Percentiles rank a stretch among this genome's conserved stretches.
Conservation (phyloP, 2,797 vertebrate species). For the Galago senegalensis region DNA sequence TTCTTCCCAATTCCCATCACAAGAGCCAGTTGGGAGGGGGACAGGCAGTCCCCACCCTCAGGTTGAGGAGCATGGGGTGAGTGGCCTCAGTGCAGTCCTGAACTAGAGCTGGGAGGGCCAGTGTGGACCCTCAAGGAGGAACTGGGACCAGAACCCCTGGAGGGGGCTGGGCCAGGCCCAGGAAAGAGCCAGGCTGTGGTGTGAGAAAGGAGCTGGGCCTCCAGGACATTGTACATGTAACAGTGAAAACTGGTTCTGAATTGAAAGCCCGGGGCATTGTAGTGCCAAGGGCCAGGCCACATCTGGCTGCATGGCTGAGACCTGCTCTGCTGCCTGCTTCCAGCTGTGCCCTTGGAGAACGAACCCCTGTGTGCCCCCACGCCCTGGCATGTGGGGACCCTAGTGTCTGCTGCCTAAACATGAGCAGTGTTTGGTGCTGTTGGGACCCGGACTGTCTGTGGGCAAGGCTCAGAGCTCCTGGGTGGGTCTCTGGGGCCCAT, state of each 20-base stretch:
- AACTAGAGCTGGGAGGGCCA: rapidly evolving
- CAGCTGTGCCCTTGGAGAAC: rapidly evolving
- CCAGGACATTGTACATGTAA: too few species aligned
- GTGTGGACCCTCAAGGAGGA: background rate
- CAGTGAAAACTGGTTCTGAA: rapidly evolving
- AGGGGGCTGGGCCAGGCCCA: background rate
- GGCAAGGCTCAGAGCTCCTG: background rate
- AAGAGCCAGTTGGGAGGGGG: background rate
- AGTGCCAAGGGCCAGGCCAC: background rate
- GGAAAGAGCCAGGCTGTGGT: background rate
- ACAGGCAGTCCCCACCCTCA: background rate
- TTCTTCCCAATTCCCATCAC: background rate
- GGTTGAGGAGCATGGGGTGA: background rate
- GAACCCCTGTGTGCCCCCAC: rapidly evolving
- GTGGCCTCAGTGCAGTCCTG: background rate
- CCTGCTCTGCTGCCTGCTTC: background rate
- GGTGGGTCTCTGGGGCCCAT: background rate
- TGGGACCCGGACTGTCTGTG: background rate
- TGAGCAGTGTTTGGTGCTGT: rapidly evolving
- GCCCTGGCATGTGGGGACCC: rapidly evolving
- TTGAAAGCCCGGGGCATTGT: rapidly evolving
- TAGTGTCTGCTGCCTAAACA: background rate
- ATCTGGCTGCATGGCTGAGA: too few species aligned
- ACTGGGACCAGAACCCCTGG: too few species aligned
- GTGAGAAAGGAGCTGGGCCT: background rate